Base-by-base conservation (phyloP, 1,140 invertebrate genomes). In the Cyphomyrmex costatus region DNA sequence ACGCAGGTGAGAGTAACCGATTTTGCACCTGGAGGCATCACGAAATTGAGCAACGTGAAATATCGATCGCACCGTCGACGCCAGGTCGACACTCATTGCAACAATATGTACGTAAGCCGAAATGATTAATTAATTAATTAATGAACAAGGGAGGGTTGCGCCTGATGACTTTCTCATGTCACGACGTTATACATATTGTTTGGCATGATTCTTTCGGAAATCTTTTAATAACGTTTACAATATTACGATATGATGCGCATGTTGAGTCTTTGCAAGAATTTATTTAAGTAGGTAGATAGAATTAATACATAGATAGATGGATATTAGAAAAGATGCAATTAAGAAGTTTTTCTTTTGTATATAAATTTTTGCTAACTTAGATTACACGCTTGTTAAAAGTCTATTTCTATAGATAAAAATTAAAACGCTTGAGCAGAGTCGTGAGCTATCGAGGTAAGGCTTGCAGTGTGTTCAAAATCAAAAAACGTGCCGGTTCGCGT, bases 1-100 rank as follows among this genome's bases (percentile, higher is more conserved):
- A 85, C n/a, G 89, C 90, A 91, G 90, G 90, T 91, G 90, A 91
- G 87, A 91, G 85, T 42, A 58, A 74, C 68, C 10, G 60, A 68
- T 30, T 33, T 85, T 84, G 88, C 90, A 90, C 89, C 89, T 90
- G 89, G 89, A 71, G 80, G 65, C 68, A 42, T 49, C 61, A 58
- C 77, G 58, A 88, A 84, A 90, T 90, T 90, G 86, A 71, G 85
- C 82, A 73, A 77, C 60, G 73, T 42, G 78, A 83, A 83, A 61
- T 61, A 74, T 83, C 66, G 68, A 86, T 86, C 85, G 63, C n/a
- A 56, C 21, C 16, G 60, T 24, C 87, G 60, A 90, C 58, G 74
- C 58, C 49, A 68, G 2, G 7, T 24, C 61, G 51, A 60, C 24
- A 24, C 33, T 82, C 42, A 36, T 61, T 49, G 46, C 51, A 49